A percentile compares a stretch with the other conserved stretches of the same genome.
Evolutionary conservation across 1,140 invertebrate genomes (phyloP).

Genomic region (Adelges cooleyi): DNA sequence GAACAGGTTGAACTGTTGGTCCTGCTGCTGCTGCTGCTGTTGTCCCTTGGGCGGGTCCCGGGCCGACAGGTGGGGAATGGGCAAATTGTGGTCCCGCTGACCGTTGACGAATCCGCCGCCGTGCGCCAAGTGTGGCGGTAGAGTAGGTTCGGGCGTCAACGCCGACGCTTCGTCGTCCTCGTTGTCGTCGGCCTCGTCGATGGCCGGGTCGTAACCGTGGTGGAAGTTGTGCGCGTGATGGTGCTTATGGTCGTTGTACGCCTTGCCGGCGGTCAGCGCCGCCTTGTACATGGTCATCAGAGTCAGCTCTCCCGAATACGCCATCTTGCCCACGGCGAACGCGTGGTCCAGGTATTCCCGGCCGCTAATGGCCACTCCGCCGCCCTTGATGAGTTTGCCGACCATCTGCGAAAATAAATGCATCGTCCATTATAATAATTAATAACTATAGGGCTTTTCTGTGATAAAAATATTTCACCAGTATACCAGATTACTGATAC

Average conservation of each 20-base stretch:
- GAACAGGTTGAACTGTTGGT: background rate
- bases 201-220: slow-evolving; percentile 42
- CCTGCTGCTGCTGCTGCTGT: background rate
- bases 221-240: slow-evolving; percentile 67
- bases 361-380: slow-evolving; percentile 58
- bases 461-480: too few relatives aligned
- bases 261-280: slow-evolving; percentile 65
- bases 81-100: background rate
- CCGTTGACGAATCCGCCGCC: slow-evolving; percentile 2
- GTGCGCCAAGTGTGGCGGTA: slow-evolving; percentile 7
- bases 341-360: slow-evolving; percentile 52
- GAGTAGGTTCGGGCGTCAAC: background rate
- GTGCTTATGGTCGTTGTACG: slow-evolving; percentile 70
- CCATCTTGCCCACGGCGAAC: slow-evolving; percentile 44
- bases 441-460: too few relatives aligned
- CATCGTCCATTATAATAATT: too few relatives aligned
- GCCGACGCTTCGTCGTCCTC: background rate
- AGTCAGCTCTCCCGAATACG: slow-evolving; percentile 51
- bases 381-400: slow-evolving; percentile 60
- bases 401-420: too few relatives aligned
- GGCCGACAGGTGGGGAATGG: background rate
- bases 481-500: too few relatives aligned
- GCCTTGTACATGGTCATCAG: slow-evolving; percentile 65
- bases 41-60: background rate
- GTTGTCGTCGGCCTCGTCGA: background rate